These are phyloP conservation scores for Limnephilus marmoratus DNA, from an alignment of 2,888 invertebrate species.

Conservation along the genomic window DNA sequence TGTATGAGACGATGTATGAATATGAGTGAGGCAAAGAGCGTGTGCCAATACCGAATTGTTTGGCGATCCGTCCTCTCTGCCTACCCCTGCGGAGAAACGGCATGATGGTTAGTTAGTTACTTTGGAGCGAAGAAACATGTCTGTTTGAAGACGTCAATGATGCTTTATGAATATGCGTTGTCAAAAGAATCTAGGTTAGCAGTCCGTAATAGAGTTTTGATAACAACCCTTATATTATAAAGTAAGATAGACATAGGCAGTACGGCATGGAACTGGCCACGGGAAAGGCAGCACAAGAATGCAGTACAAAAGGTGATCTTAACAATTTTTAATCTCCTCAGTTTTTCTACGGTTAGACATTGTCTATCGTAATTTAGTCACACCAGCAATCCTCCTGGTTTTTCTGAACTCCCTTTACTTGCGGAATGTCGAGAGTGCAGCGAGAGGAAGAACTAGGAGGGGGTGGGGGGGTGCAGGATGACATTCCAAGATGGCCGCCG, in stretches of 20 bases:
- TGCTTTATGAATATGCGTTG: neutral
- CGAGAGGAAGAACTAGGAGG: neutral
- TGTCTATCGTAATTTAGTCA: neutral
- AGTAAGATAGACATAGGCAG: neutral
- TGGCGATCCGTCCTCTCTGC: too few species aligned
- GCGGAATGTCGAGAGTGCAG: neutral
- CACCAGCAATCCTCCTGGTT: neutral
- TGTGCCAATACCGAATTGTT: too few species aligned
- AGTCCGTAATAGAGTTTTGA: neutral
- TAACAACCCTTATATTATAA: neutral
- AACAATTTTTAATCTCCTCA: neutral
- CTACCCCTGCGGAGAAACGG: too few species aligned
- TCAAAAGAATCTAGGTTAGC: neutral
- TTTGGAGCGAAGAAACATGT: too few species aligned
- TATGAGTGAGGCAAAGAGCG: too few species aligned
- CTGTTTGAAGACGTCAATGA: too few species aligned
- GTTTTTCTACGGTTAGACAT: neutral
- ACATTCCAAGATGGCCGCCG: slow-evolving; percentile 38
- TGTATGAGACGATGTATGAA: too few species aligned
- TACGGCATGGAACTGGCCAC: neutral
- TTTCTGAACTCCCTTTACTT: neutral
- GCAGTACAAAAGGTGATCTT: neutral
- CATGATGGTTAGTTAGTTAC: too few species aligned
- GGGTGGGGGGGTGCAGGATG: slow-evolving; percentile 5
- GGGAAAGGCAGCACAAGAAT: neutral